phyloP scores from a whole-genome alignment of 2,113 vertebrate species.

The Bothrops jararaca region DNA sequence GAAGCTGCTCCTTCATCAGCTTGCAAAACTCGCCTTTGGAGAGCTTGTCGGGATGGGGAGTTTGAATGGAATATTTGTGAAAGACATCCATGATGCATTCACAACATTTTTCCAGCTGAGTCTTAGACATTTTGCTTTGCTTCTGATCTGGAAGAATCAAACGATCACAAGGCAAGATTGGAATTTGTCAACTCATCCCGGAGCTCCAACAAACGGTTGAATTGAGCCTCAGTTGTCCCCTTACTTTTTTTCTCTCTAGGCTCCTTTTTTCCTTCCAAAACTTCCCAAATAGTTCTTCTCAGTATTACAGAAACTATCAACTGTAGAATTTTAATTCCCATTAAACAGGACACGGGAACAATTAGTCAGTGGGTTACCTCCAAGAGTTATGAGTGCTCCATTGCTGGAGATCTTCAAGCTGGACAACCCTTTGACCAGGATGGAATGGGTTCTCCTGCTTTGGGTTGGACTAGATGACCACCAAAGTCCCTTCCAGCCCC shows the following conservation, averaged over 20 bases:
- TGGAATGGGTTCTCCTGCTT: neutral
- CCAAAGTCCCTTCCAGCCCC: neutral
- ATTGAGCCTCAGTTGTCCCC: neutral
- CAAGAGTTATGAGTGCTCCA: no score
- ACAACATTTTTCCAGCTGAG: neutral
- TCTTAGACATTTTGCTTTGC: neutral
- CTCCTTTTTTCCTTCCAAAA: neutral
- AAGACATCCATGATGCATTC: conserved; percentile 27
- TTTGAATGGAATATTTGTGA: neutral
- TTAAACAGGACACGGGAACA: neutral
- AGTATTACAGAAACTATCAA: neutral
- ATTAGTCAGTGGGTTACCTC: no score
- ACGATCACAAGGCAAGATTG: neutral
- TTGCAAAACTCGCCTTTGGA: conserved; percentile 10
- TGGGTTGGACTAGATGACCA: neutral
- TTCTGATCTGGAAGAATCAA: neutral
- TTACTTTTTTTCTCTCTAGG: neutral
- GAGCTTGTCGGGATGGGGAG: neutral
- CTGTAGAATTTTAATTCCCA: neutral
- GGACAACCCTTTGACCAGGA: neutral
- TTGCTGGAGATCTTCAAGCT: neutral
- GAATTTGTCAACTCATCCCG: neutral
- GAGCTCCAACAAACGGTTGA: neutral
- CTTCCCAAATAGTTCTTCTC: no score
- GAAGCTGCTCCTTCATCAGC: conserved; percentile 11